These are phyloP conservation scores for Drosophila bocki DNA, from an alignment of 1,140 invertebrate species.

Conservation along the genomic window DNA sequence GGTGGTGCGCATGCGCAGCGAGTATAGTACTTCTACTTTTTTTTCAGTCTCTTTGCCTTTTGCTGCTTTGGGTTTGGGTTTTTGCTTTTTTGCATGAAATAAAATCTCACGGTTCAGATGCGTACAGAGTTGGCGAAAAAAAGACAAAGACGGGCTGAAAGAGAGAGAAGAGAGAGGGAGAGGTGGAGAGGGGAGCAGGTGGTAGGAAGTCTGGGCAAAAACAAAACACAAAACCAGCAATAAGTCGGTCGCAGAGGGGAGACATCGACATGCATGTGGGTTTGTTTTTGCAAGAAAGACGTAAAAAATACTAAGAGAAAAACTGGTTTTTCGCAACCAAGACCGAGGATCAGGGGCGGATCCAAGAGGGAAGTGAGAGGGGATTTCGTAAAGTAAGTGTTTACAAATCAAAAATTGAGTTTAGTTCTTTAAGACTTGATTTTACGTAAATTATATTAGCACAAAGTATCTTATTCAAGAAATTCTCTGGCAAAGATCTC, in stretches of 20 bases:
- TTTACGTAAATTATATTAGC: too few relatives aligned
- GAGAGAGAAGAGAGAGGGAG: background rate
- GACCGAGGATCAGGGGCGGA: constrained; percentile 12
- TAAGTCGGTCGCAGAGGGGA: constrained; percentile 45
- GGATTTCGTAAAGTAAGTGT: background rate
- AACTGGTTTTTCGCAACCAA: constrained; percentile 60
- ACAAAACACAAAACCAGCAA: constrained; percentile 48
- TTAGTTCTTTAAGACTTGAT: background rate
- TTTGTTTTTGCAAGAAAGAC: constrained; percentile 75
- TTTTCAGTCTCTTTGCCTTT: constrained; percentile 23
- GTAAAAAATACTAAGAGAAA: constrained; percentile 52
- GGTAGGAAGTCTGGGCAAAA: constrained; percentile 74
- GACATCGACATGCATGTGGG: constrained; percentile 67
- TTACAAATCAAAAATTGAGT: background rate
- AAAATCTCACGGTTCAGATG: constrained; percentile 84
- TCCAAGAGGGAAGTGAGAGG: background rate
- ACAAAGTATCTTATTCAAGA: background rate
- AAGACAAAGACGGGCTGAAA: constrained; percentile 27
- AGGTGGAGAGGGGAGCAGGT: constrained; percentile 60
- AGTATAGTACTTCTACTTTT: constrained; percentile 76
- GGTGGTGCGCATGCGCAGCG: constrained; percentile 50
- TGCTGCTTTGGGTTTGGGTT: constrained; percentile 26
- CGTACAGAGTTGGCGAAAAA: constrained; percentile 75
- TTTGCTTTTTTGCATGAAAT: constrained; percentile 79
- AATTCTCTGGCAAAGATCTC: background rate